Conservation (phyloP, 2,113 vertebrate species). For the Mus musculus region DNA sequence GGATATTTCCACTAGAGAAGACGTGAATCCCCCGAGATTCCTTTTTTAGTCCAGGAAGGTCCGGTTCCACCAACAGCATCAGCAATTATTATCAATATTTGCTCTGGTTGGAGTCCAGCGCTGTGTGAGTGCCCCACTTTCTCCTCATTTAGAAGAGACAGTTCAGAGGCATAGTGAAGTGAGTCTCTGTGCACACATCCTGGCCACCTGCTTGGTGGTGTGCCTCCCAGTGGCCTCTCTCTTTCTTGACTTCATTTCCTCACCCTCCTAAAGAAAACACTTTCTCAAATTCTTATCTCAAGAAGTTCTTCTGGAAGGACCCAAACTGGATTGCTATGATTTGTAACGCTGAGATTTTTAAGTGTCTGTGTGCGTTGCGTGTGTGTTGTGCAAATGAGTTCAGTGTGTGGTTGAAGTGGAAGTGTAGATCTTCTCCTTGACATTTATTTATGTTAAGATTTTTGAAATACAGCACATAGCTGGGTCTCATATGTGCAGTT, state of each 20-base stretch:
- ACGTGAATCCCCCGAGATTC: not conserved
- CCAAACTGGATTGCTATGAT: not conserved
- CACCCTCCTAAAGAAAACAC: not conserved
- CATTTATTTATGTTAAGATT: not conserved
- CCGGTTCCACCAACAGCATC: not conserved
- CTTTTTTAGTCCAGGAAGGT: not conserved
- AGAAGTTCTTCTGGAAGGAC: not conserved
- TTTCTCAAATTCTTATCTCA: not conserved
- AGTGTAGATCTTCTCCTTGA: not conserved
- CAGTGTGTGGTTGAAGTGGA: not conserved
- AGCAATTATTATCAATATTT: not conserved
- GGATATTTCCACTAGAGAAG: not conserved
- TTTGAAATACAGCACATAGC: not conserved
- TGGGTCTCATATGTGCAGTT: not conserved
- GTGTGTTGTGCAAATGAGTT: not conserved
- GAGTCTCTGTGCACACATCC: rapidly evolving
- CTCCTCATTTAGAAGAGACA: not conserved
- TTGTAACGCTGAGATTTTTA: not conserved
- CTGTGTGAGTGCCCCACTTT: too few relatives aligned
- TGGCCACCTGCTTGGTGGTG: not conserved
- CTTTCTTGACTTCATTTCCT: not conserved
- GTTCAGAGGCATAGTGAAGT: not conserved
- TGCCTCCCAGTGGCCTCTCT: not conserved
- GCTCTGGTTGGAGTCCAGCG: not conserved
- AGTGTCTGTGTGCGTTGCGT: not conserved